Evolutionary conservation across 1,140 invertebrate species (phyloP).

Genomic region (Macrobrachium nipponense): DNA sequence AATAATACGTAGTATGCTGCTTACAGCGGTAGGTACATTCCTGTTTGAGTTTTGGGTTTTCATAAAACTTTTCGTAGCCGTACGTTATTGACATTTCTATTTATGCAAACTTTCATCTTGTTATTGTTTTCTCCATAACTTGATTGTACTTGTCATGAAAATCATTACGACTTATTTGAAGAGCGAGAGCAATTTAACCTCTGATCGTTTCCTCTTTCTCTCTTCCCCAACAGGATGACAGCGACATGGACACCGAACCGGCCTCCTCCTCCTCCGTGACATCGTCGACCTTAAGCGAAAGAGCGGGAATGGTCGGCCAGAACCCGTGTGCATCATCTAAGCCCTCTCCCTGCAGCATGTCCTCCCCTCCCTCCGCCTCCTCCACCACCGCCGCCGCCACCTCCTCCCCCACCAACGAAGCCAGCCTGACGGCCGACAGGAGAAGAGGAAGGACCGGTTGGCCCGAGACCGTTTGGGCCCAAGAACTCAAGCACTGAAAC

Average conservation of each 20-base stretch:
- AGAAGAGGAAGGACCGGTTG: slow-evolving; percentile 45
- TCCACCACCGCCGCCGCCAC: not conserved
- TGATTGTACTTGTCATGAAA: not conserved
- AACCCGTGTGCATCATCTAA: not conserved
- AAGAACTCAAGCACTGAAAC: slow-evolving; percentile 49
- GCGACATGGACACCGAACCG: slow-evolving; percentile 47
- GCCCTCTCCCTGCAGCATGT: not conserved
- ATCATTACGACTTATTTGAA: not conserved
- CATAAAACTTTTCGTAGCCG: too few relatives aligned
- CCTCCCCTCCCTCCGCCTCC: slow-evolving; percentile 6
- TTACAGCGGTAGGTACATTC: too few relatives aligned
- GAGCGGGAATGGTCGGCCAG: not conserved
- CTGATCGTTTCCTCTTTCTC: not conserved
- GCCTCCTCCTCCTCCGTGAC: not conserved
- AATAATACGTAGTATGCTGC: too few relatives aligned
- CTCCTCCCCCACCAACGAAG: slow-evolving; percentile 11
- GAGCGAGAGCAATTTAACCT: not conserved
- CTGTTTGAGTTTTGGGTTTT: too few relatives aligned
- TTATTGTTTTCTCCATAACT: not conserved
- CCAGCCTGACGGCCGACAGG: slow-evolving; percentile 4
- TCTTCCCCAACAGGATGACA: slow-evolving; percentile 31
- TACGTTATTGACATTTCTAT: too few relatives aligned
- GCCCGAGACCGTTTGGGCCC: slow-evolving; percentile 51
- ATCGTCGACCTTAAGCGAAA: not conserved
- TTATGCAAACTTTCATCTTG: too few relatives aligned